phyloP scores from a whole-genome alignment of 2,113 vertebrate species.

The Nycticryphes semicollaris region DNA sequence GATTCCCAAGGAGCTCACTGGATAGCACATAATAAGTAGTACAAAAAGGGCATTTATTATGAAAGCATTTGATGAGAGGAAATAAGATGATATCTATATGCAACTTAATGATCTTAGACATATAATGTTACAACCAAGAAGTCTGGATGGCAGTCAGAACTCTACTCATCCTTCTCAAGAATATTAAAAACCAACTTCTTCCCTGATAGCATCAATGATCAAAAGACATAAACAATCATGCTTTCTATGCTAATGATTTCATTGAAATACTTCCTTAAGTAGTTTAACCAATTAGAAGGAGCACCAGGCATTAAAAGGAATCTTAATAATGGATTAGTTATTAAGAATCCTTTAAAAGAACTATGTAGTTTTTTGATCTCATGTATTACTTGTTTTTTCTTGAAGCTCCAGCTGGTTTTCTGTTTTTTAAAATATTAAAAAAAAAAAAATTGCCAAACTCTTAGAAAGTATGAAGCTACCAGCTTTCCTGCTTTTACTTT shows the following conservation, averaged over 20 bases:
- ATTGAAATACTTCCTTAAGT: constrained; percentile 41
- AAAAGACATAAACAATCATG: constrained; percentile 64
- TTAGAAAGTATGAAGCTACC: not conserved
- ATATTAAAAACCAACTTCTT: constrained; percentile 50
- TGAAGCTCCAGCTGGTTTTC: not conserved
- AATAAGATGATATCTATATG: constrained; percentile 56
- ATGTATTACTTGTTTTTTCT: not conserved
- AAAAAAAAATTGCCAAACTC: not conserved
- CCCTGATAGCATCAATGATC: constrained; percentile 52
- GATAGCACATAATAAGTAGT: not conserved
- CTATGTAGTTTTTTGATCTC: not conserved
- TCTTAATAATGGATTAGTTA: constrained; percentile 31
- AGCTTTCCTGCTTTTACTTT: not conserved
- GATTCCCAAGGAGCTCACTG: constrained; percentile 1
- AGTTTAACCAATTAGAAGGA: constrained; percentile 53
- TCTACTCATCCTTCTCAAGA: constrained; percentile 43
- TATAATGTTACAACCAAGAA: constrained; percentile 44
- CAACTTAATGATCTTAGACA: constrained; percentile 16
- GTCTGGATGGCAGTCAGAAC: constrained; percentile 12
- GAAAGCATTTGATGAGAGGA: constrained; percentile 53
- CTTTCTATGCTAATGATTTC: constrained; percentile 61
- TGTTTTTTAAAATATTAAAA: not conserved
- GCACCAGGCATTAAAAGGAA: constrained; percentile 17
- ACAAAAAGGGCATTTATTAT: constrained; percentile 62
- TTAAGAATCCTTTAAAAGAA: not conserved